Conservation (phyloP, 2,888 invertebrate genomes). For the Tenthredo scrophulariae region DNA sequence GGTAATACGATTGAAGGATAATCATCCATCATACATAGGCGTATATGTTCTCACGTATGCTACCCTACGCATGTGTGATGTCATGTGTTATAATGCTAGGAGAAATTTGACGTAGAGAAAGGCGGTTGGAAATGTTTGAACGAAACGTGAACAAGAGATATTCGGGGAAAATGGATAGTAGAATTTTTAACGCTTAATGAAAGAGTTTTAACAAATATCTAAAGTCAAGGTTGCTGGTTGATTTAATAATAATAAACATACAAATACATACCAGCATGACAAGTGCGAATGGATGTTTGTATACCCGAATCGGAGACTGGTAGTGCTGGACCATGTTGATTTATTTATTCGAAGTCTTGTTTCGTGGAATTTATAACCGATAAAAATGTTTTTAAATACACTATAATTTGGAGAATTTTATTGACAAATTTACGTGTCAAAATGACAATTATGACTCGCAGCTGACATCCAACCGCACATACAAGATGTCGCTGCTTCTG, state of each 20-base stretch:
- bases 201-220: neutral
- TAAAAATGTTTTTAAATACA: neutral
- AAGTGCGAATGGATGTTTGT: conserved; percentile 96
- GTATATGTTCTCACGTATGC: neutral
- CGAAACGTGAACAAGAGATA: neutral
- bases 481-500: conserved; percentile 46
- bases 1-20: conserved; percentile 9
- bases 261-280: conserved; percentile 93
- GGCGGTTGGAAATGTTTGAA: neutral
- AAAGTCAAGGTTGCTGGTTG: conserved; percentile 22
- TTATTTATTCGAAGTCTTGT: neutral
- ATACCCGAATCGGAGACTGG: conserved; percentile 95
- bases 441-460: conserved; percentile 11
- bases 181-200: neutral
- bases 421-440: neutral
- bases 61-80: neutral
- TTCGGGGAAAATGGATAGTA: neutral
- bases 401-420: conserved; percentile 3
- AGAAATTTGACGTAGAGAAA: conserved; percentile 5
- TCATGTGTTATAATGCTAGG: neutral
- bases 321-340: conserved; percentile 96
- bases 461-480: conserved; percentile 34
- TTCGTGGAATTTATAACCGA: neutral
- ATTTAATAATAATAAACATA: conserved; percentile 47
- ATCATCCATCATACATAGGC: neutral